A percentile compares a stretch with the other conserved stretches of the same genome.
phyloP scores from a whole-genome alignment of 1,140 invertebrate species.

The Luehdorfia chinensis region DNA sequence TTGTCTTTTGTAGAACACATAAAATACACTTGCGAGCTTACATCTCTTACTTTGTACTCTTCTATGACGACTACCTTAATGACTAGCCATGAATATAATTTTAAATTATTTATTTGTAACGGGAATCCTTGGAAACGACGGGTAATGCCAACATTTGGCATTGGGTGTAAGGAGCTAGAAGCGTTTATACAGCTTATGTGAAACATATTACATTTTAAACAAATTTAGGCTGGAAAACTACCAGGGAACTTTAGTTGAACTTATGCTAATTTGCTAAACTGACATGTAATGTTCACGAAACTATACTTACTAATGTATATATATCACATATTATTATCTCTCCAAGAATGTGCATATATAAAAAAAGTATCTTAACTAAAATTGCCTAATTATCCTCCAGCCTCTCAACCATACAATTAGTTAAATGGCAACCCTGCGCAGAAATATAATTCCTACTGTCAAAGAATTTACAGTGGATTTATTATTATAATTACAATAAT shows the following conservation, averaged over 20 bases:
- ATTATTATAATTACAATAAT: slow-evolving; percentile 6
- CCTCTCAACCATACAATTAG: too few relatives aligned
- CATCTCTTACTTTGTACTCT: slow-evolving; percentile 58
- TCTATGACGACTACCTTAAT: slow-evolving; percentile 52
- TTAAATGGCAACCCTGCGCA: slow-evolving; percentile 4
- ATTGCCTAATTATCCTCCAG: too few relatives aligned
- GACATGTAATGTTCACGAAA: too few relatives aligned
- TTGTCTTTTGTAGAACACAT: slow-evolving; percentile 46
- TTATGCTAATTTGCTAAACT: too few relatives aligned
- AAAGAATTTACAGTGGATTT: slow-evolving; percentile 10
- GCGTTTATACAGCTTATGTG: slow-evolving; percentile 7
- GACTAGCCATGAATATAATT: slow-evolving; percentile 37
- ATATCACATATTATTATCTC: too few relatives aligned
- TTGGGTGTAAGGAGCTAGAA: slow-evolving; percentile 10
- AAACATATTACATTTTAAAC: not conserved
- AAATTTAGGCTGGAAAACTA: not conserved
- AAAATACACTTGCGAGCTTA: slow-evolving; percentile 31
- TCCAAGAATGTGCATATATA: too few relatives aligned
- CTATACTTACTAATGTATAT: too few relatives aligned
- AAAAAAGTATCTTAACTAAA: too few relatives aligned
- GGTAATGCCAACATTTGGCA: slow-evolving; percentile 1
- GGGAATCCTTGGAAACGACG: not conserved
- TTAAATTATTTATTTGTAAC: slow-evolving; percentile 12
- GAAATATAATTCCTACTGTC: slow-evolving; percentile 9
- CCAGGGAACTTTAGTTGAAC: too few relatives aligned